Evolutionary conservation across 2,113 vertebrate species (phyloP).

Genomic region (Eonycteris spelaea): DNA sequence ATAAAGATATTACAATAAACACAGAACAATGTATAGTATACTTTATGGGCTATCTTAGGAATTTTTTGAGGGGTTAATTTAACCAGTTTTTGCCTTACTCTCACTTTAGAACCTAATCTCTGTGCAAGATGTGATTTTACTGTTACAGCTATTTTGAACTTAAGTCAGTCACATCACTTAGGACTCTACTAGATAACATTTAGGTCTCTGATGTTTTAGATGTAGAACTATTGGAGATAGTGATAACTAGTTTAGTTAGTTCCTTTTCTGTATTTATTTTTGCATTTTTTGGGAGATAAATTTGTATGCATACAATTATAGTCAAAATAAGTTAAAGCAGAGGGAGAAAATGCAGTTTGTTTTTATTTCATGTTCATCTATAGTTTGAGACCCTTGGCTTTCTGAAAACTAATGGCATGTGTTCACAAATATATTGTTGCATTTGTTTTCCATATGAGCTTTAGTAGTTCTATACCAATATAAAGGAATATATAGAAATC

Average conservation of each 20-base stretch:
- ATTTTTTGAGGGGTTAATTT: constrained; percentile 31
- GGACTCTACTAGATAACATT: neutral
- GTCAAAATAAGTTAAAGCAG: neutral
- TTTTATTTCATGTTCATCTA: constrained; percentile 8
- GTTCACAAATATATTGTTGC: neutral
- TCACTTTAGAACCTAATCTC: neutral
- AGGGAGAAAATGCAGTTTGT: neutral
- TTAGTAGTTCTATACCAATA: neutral
- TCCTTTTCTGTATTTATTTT: constrained; percentile 2
- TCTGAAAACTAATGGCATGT: neutral
- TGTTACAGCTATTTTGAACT: neutral
- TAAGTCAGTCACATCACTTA: neutral
- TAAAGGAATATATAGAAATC: neutral
- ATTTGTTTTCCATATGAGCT: neutral
- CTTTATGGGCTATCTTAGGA: neutral
- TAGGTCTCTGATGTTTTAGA: neutral
- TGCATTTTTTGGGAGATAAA: neutral
- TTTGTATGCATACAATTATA: neutral
- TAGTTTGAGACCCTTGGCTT: neutral
- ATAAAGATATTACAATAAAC: neutral
- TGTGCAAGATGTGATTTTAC: neutral
- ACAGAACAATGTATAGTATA: neutral
- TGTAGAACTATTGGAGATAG: neutral
- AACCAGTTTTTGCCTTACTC: neutral
- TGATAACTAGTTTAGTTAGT: neutral